These are phyloP conservation scores for Erpornis zantholeuca DNA, from an alignment of 2,113 vertebrate genomes.

Conservation along the genomic window DNA sequence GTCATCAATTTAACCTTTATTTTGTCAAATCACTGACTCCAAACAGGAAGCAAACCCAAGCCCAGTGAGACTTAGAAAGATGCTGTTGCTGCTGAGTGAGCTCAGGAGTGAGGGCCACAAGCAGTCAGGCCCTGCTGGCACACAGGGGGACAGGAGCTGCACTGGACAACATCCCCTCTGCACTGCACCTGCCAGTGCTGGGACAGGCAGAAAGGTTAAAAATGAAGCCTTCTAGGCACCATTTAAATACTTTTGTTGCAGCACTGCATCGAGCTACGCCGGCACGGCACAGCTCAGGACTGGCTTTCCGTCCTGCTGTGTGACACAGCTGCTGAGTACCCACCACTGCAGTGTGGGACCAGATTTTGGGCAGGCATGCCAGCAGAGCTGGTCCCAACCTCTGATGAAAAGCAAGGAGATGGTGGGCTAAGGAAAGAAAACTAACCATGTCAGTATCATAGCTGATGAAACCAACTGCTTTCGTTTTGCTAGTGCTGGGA, in stretches of 20 bases:
- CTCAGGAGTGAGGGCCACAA: rapidly evolving
- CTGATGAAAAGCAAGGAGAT: neutral
- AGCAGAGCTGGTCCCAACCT: neutral
- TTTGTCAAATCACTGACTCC: neutral
- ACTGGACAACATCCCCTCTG: neutral
- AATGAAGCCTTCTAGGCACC: neutral
- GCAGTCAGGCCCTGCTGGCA: rapidly evolving
- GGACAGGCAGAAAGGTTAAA: neutral
- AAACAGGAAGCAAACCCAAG: neutral
- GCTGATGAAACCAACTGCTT: neutral
- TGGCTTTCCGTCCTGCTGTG: rapidly evolving
- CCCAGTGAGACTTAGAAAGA: neutral
- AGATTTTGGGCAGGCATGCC: neutral
- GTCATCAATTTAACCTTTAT: neutral
- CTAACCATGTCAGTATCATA: neutral
- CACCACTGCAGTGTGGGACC: rapidly evolving
- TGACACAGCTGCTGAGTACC: neutral
- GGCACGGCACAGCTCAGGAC: neutral
- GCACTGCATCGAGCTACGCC: neutral
- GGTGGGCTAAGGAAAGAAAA: neutral
- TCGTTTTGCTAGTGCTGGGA: neutral
- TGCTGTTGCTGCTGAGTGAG: neutral
- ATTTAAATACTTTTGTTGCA: neutral
- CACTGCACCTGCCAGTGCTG: neutral
- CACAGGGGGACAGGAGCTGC: neutral